Evolutionary conservation across 2,797 vertebrate species (phyloP).

Genomic region (Coregonus sp.): DNA sequence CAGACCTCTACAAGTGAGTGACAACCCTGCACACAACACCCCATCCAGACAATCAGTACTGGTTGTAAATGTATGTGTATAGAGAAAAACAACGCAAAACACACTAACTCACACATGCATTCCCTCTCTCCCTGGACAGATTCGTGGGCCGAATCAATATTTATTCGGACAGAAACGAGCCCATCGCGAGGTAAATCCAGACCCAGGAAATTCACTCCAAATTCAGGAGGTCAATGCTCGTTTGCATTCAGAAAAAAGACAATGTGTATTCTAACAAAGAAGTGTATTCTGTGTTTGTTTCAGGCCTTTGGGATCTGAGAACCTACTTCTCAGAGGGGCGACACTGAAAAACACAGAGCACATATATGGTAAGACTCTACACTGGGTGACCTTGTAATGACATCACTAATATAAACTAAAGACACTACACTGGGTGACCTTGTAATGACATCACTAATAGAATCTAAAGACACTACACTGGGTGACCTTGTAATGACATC

Average conservation of each 20-base stretch:
- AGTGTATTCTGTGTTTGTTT: constrained; percentile 16
- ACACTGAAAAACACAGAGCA: constrained; percentile 93
- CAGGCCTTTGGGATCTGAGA: constrained; percentile 93
- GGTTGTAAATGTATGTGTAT: background rate
- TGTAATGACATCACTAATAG: no score
- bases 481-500: no score
- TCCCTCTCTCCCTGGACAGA: constrained; percentile 69
- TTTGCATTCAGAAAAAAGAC: background rate
- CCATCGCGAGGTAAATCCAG: constrained; percentile 84
- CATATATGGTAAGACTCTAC: constrained; percentile 84
- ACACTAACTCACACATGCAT: constrained; percentile 16
- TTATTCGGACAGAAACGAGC: constrained; percentile 87
- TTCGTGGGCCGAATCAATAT: constrained; percentile 95
- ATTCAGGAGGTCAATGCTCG: constrained; percentile 30
- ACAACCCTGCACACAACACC: constrained; percentile 15
- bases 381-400: background rate
- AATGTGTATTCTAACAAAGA: no score
- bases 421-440: no score
- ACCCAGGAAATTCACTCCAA: constrained; percentile 41
- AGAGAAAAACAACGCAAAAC: constrained; percentile 2
- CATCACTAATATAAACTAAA: background rate
- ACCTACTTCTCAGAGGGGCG: constrained; percentile 93
- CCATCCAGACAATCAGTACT: background rate
- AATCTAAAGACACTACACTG: no score
- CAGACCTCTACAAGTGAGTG: constrained; percentile 96